Evolutionary conservation across 53 echinoderm and acorn worm species (phyloP).

Genomic region (Holothuria scabra): DNA sequence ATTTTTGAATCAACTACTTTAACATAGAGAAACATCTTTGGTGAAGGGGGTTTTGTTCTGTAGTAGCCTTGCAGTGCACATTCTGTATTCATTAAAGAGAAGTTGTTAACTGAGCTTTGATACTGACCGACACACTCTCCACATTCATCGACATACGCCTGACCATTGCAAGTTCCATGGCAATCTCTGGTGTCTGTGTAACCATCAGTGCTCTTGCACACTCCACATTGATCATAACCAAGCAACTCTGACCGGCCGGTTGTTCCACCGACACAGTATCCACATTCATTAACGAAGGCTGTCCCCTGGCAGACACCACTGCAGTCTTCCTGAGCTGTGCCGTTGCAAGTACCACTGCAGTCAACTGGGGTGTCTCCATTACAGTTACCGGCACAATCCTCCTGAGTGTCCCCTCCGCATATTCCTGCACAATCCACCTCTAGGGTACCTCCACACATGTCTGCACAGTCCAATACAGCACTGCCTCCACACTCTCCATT

Average conservation of each 20-base stretch:
- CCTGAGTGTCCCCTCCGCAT: conserved; percentile 56
- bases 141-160: conserved; percentile 69
- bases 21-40: too few species aligned
- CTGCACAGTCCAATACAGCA: conserved; percentile 56
- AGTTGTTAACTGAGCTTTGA: neutral
- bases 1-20: too few species aligned
- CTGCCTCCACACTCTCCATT: conserved; percentile 64
- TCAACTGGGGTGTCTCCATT: conserved; percentile 44
- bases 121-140: conserved; percentile 78
- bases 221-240: conserved; percentile 52
- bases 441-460: conserved; percentile 62
- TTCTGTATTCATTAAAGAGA: too few species aligned
- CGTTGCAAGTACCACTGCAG: conserved; percentile 40
- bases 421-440: conserved; percentile 58
- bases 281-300: conserved; percentile 53
- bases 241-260: conserved; percentile 23
- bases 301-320: conserved; percentile 23
- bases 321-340: conserved; percentile 46
- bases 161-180: conserved; percentile 74
- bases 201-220: conserved; percentile 41
- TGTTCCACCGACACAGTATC: conserved; percentile 58
- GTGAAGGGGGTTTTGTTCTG: too few species aligned
- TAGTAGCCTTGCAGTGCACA: too few species aligned
- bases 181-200: conserved; percentile 68
- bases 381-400: conserved; percentile 71